Percentiles rank a stretch among this genome's conserved stretches.
Evolutionary conservation across 2,113 vertebrate species (phyloP).

Genomic region (Romanogobio albipinnatus): DNA sequence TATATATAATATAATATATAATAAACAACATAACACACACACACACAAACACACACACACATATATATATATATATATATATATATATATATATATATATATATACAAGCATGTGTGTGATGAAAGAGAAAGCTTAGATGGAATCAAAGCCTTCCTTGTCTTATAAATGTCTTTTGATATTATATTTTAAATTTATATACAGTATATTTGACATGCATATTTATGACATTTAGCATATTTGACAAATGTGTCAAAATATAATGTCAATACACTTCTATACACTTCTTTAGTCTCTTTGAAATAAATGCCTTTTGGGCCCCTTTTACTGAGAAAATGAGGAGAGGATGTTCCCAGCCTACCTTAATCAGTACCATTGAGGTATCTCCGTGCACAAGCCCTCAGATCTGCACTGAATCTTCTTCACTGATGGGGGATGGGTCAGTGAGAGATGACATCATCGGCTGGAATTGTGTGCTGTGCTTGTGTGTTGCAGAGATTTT

Average conservation of each 20-base stretch:
- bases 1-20: neutral
- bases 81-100: too few relatives aligned
- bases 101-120: too few relatives aligned
- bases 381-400: conserved; percentile 48
- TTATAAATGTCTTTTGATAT: neutral
- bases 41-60: too few relatives aligned
- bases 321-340: conserved; percentile 27
- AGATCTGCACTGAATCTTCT: conserved; percentile 51
- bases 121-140: neutral
- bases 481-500: conserved; percentile 46
- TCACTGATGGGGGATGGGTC: conserved; percentile 53
- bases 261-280: neutral
- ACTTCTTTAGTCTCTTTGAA: neutral
- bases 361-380: conserved; percentile 45
- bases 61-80: too few relatives aligned
- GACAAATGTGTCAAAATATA: neutral
- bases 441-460: conserved; percentile 58
- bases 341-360: conserved; percentile 30
- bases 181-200: neutral
- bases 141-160: neutral
- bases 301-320: conserved; percentile 11
- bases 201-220: neutral
- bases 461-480: conserved; percentile 43
- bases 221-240: neutral
- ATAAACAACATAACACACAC: neutral